These are phyloP conservation scores for Pavo muticus DNA, from an alignment of 2,113 vertebrate species.

Conservation along the genomic window DNA sequence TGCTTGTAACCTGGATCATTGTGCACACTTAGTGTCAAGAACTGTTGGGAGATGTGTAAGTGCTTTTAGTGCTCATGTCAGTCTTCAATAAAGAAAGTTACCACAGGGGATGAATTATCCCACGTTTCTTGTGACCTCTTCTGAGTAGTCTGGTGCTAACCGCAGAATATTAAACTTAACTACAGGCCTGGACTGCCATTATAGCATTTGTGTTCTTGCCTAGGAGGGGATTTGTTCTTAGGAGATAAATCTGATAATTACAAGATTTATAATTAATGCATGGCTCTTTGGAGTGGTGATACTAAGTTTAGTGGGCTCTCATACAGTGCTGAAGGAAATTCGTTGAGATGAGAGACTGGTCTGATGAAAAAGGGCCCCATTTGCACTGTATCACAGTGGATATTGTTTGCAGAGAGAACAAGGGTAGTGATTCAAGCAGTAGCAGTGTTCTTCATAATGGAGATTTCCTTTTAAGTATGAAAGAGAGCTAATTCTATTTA, in stretches of 20 bases:
- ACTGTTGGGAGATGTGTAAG: neutral
- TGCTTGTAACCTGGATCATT: neutral
- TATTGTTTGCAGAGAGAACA: neutral
- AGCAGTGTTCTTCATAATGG: neutral
- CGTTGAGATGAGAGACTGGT: neutral
- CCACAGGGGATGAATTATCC: neutral
- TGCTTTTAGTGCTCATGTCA: neutral
- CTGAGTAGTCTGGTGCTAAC: neutral
- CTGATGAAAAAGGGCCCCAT: neutral
- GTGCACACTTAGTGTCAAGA: neutral
- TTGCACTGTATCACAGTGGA: neutral
- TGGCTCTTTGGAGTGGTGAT: neutral
- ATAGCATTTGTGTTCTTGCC: neutral
- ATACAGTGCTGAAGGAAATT: neutral
- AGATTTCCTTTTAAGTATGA: neutral
- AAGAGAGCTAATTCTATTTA: constrained; percentile 32
- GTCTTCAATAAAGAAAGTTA: neutral
- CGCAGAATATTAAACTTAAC: neutral
- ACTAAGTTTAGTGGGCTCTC: neutral
- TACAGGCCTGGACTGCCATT: neutral
- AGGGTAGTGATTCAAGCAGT: neutral
- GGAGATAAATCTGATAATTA: neutral
- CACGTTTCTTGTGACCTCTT: neutral
- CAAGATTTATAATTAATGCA: neutral
- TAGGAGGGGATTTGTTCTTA: neutral